Base-by-base conservation (phyloP, 2,888 invertebrate genomes). In the Ceraclea dissimilis region DNA sequence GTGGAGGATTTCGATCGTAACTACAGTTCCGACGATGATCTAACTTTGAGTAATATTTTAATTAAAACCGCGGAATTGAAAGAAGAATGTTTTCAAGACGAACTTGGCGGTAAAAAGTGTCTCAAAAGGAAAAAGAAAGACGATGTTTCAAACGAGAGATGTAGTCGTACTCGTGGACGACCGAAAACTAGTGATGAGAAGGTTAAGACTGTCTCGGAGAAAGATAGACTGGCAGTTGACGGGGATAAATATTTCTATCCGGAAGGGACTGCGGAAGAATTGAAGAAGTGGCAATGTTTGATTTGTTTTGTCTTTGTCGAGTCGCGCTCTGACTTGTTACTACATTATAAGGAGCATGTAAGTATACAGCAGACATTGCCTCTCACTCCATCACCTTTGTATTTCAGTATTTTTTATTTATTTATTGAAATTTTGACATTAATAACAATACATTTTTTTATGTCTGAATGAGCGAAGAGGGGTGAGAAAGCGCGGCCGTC, bases 331-430 rank as follows among this genome's bases (percentile, higher is more conserved):
- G 64, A 65, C 2, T 61, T 73, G n/a, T 52, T 66, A 21, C 63
- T 63, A 58, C 72, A 73, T 65, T 73, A 73, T 50, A 64, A 65
- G 22, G 55, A 63, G 43, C 63, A 63, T 51, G 62, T 62, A 52
- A 59, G 56, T 43, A 18, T 39, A 39, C 6, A 13, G 16, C 39
- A 39, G n/a, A n/a, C n/a, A n/a, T 17, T 22, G 22, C n/a, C n/a
- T n/a, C n/a, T n/a, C n/a, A n/a, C n/a, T n/a, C n/a, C n/a, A n/a
- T n/a, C n/a, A n/a, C n/a, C n/a, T n/a, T n/a, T n/a, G n/a, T n/a
- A n/a, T n/a, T n/a, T n/a, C n/a, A n/a, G n/a, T n/a, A n/a, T 39
- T 43, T 13, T 8, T 43, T 43, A 43, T 43, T 19, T 49, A 19
- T 50, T 50, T 50, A 50, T 50, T 50, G 10, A 26, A n/a, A n/a